Evolutionary conservation across 2,888 invertebrate species (phyloP), one percentile per base, ranked within the genome.

Genomic region (Malthinus flaveolus): DNA sequence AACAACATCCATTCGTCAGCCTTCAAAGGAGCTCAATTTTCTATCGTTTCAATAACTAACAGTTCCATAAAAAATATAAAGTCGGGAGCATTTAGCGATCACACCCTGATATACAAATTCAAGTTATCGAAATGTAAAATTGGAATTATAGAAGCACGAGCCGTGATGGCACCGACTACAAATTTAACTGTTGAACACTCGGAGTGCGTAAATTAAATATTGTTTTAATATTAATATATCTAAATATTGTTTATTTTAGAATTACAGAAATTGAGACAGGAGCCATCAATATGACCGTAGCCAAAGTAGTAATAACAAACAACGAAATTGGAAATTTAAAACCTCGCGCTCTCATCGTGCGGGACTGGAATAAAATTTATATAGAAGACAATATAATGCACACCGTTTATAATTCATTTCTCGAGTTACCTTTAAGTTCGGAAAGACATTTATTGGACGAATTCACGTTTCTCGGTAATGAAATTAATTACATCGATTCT

Each of bases 321-420:
- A 87, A 86, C 74, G 81, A 82, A 67, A 87, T 91, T 66, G 79
- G 81, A 50, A 78, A 76, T 45, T 81, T 90, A 35, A 80, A 81
- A 52, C 78, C 81, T 7, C 80, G 79, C 53, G 86, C 87, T n/a
- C 83, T 90, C 53, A 81, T 82, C 15, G 75, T 91, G n/a, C 81
- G 83, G 34, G 83, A 85, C 7, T 89, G 87, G 85, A 87, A 85
- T 70, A 82, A 79, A 66, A 79, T 90, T 31, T 75, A 77, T 45
- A 83, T 90, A 68, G 84, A 85, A 64, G 80, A 84, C 67, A 90
- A 89, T 72, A 82, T 84, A 7, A 89, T 91, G 71, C 81, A 83
- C 48, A 78, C 79, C 37, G 74, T 89, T 13, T 82, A 79, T 74
- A 68, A 79, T 67, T 70, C 81, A 69, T 70, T 78, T 12, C 73